These are phyloP conservation scores for Choristoneura rosaceana DNA, from an alignment of 2,888 invertebrate genomes.

Conservation along the genomic window DNA sequence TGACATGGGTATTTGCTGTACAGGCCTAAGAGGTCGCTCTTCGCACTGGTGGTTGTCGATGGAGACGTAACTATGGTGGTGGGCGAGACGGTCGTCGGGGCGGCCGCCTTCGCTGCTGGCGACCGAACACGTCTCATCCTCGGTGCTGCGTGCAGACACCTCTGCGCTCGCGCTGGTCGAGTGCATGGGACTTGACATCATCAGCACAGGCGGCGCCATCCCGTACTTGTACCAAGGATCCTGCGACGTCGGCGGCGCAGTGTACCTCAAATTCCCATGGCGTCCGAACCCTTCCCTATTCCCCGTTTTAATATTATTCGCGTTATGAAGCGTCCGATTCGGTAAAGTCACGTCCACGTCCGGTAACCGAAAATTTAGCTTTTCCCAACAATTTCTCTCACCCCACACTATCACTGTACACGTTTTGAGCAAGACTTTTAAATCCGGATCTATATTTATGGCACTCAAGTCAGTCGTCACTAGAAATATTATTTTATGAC, in stretches of 20 bases:
- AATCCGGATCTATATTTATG: slow-evolving; percentile 89
- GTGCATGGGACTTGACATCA: slow-evolving; percentile 88
- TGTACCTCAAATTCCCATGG: slow-evolving; percentile 82
- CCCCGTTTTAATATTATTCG: slow-evolving; percentile 79
- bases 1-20: slow-evolving; percentile 81
- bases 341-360: slow-evolving; percentile 88
- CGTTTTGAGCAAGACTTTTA: slow-evolving; percentile 90
- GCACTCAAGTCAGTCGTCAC: slow-evolving; percentile 86
- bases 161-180: slow-evolving; percentile 86
- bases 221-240: slow-evolving; percentile 84
- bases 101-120: slow-evolving; percentile 86
- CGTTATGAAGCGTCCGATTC: slow-evolving; percentile 84
- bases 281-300: slow-evolving; percentile 80
- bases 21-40: slow-evolving; percentile 78
- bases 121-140: slow-evolving; percentile 87
- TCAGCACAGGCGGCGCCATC: slow-evolving; percentile 79
- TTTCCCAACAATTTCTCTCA: slow-evolving; percentile 95
- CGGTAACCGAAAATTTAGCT: slow-evolving; percentile 93
- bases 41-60: slow-evolving; percentile 83
- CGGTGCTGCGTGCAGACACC: slow-evolving; percentile 86
- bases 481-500: slow-evolving; percentile 85
- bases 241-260: slow-evolving; percentile 82
- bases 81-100: slow-evolving; percentile 80
- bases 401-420: slow-evolving; percentile 92
- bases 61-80: slow-evolving; percentile 85